Evolutionary conservation across 1,140 invertebrate species (phyloP), one percentile per base, ranked within the genome.

Genomic region (Solenopsis invicta): DNA sequence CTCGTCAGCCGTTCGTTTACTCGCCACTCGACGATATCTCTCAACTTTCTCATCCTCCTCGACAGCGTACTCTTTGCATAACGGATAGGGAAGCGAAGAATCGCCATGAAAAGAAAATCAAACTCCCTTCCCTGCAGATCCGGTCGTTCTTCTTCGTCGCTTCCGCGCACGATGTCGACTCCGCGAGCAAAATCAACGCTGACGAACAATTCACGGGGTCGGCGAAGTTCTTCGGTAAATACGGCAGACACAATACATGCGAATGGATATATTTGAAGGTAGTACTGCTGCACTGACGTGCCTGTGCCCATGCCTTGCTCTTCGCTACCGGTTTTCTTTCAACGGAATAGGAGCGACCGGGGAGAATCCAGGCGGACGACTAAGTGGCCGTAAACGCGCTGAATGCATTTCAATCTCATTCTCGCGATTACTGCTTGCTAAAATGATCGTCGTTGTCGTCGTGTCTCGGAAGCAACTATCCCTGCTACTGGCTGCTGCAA

Each of bases 341-440:
- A 6, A 18, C n/a, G 12, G 3, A 64, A 24, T 62, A 64, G n/a
- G 52, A 52, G 85, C 54, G 61, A 84, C 29, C n/a, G 69, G 29
- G 71, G 29, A 86, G 29, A 24, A 52, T 59, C 5, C 81, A 45
- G 59, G 34, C 50, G 48, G n/a, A 56, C 69, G 72, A 12, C 78
- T 87, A 85, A 91, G 82, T 91, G 84, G 87, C 89, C 87, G 59
- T 86, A 77, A 91, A 89, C 81, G 67, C 18, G 45, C 8, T 80
- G 84, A 91, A 91, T 91, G 84, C 84, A 89, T 91, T 91, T 91
- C 90, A 90, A 91, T 88, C 67, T 90, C 90, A 85, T 89, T 90
- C 82, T 67, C 37, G 81, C 85, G 81, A 90, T 88, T 90, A 76
- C 77, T 90, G 62, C 61, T 87, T 9, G 72, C 52, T 87, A 16